Percentiles rank a stretch among this genome's conserved stretches.
Evolutionary conservation across 2,113 vertebrate species (phyloP).

Genomic region (Natator depressus): DNA sequence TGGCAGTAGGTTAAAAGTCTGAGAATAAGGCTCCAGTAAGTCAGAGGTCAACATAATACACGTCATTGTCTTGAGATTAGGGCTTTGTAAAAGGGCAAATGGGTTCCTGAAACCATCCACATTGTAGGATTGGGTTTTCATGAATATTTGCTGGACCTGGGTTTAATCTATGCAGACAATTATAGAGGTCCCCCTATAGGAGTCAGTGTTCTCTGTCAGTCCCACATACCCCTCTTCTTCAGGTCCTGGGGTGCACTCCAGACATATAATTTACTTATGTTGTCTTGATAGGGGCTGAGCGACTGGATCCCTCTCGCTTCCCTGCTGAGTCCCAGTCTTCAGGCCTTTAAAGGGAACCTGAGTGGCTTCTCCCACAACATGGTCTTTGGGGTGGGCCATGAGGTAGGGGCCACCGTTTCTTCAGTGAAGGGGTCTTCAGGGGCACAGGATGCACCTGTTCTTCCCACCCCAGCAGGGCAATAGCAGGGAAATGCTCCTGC

Average conservation of each 20-base stretch:
- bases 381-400: not conserved
- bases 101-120: not conserved
- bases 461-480: not conserved
- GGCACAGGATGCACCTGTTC: not conserved
- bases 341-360: not conserved
- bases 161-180: not conserved
- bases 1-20: not conserved
- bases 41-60: not conserved
- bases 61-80: not conserved
- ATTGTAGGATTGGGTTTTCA: not conserved
- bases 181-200: not conserved
- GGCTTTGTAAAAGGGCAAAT: accelerated
- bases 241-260: not conserved
- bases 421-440: not conserved
- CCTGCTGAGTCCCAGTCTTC: not conserved
- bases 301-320: not conserved
- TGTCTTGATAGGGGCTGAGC: not conserved
- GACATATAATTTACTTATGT: accelerated
- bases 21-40: not conserved
- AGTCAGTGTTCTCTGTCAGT: not conserved
- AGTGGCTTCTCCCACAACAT: not conserved
- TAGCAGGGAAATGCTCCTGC: not conserved
- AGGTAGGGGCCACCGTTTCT: not conserved
- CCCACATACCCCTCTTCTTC: not conserved
- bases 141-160: not conserved